Evolutionary conservation across 2,888 invertebrate genomes (phyloP), one percentile per base, ranked within the genome.

Genomic region (Syrista parreyssii): DNA sequence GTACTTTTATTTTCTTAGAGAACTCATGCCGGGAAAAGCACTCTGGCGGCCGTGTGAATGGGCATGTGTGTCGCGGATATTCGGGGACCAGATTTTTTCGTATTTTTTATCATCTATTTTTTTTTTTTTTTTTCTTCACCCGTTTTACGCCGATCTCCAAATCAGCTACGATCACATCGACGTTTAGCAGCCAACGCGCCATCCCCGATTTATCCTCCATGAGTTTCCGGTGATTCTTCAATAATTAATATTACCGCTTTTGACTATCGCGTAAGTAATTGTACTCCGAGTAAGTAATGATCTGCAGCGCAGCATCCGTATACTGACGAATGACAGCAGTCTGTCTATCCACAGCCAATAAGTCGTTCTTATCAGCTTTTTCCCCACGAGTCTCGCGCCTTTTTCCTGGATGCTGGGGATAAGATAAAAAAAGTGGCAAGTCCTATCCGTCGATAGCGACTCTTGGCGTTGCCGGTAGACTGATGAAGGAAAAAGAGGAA

Each of bases 311-410:
- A 55, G 40, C 40, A 23, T 55, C 40, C 40, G 40, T 55, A 6
- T 33, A 35, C 74, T 86, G 88, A 88, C 86, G 87, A 88, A 88
- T 84, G 88, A 86, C 85, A 81, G 83, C 85, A 82, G 84, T 87
- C 86, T 84, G 84, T 88, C 88, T 84, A 85, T 87, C 84, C 82
- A 79, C 79, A 83, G 82, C 85, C 86, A 86, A 88, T 87, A 85
- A 87, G 85, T 85, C 86, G 84, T 81, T 82, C 84, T 86, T 86
- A 86, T 86, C 86, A 84, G 83, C 78, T 80, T 80, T 81, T 78
- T 72, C 31, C 68, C 79, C 78, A 79, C 76, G 81, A 80, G 84
- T 80, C 81, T 83, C 83, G 80, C 82, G 80, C 82, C 82, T 83
- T 82, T 83, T 83, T 82, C 79, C 73, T 68, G 31, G 32, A 32